Percentiles rank a stretch among this genome's conserved stretches.
Evolutionary conservation across 2,888 invertebrate species (phyloP).

Genomic region (Eutolmus rufibarbis): DNA sequence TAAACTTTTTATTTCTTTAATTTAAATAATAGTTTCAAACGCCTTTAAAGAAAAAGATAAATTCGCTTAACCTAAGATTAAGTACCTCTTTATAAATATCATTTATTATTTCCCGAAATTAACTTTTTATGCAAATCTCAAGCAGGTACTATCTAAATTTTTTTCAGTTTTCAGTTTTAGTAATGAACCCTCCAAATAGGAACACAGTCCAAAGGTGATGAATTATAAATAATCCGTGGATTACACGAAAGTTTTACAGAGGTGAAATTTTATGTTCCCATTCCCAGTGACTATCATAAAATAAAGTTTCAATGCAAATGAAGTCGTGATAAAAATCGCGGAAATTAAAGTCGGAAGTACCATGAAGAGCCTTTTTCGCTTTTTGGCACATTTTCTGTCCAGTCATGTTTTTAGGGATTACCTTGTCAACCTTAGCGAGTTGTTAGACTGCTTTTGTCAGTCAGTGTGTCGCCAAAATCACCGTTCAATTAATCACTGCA

Average conservation of each 20-base stretch:
- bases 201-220: not conserved
- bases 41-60: no score
- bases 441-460: not conserved
- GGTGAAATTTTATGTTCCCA: not conserved
- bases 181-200: not conserved
- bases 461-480: not conserved
- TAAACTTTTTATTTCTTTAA: no score
- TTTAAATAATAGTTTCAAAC: no score
- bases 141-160: not conserved
- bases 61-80: no score
- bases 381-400: not conserved
- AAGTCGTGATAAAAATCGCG: not conserved
- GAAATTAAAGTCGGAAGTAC: not conserved
- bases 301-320: not conserved
- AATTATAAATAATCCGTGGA: not conserved
- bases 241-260: not conserved
- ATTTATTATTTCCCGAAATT: not conserved
- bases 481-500: not conserved
- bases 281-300: not conserved
- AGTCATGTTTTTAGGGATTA: not conserved
- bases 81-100: no score
- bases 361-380: not conserved
- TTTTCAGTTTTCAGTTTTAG: not conserved
- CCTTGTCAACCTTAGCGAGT: not conserved
- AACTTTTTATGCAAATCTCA: not conserved